A percentile compares a stretch with the other conserved stretches of the same genome.
Evolutionary conservation across 1,140 invertebrate species (phyloP).

Genomic region (Halictus rubicundus): DNA sequence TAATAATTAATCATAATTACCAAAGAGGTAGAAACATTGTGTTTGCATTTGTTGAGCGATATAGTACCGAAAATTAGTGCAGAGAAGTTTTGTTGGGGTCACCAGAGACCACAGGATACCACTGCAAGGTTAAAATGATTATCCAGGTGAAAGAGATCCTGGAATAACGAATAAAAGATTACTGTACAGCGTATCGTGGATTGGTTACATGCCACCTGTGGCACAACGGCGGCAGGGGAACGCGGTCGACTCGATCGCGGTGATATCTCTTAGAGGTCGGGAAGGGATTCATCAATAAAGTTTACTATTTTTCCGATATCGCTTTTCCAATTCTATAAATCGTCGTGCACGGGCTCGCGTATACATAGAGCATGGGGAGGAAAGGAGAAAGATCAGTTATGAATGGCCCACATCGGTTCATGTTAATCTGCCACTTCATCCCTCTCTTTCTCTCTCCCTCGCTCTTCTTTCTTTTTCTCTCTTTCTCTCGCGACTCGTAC

Average conservation of each 20-base stretch:
- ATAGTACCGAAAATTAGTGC: too few relatives aligned
- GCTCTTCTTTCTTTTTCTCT: slow-evolving; percentile 22
- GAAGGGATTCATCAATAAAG: slow-evolving; percentile 68
- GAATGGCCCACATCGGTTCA: slow-evolving; percentile 68
- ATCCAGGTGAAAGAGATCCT: not conserved
- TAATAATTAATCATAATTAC: too few relatives aligned
- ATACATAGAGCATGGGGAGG: slow-evolving; percentile 27
- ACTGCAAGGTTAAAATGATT: not conserved
- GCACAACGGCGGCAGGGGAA: slow-evolving; percentile 52
- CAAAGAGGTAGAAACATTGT: too few relatives aligned
- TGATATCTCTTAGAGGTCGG: slow-evolving; percentile 66
- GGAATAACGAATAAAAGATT: slow-evolving; percentile 2
- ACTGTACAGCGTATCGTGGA: slow-evolving; percentile 50
- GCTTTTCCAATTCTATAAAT: slow-evolving; percentile 67
- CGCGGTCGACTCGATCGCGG: slow-evolving; percentile 61
- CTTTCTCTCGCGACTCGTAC: too few relatives aligned
- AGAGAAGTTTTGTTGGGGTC: too few relatives aligned
- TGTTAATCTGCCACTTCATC: slow-evolving; percentile 70
- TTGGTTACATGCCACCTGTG: slow-evolving; percentile 67
- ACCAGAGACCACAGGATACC: too few relatives aligned
- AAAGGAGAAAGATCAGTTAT: slow-evolving; percentile 59
- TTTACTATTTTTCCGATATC: slow-evolving; percentile 69
- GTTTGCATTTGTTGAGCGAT: too few relatives aligned
- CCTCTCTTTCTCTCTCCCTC: slow-evolving; percentile 31
- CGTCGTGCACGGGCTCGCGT: slow-evolving; percentile 50